Base-by-base conservation (phyloP, 2,113 vertebrate genomes). In the Plestiodon gilberti region DNA sequence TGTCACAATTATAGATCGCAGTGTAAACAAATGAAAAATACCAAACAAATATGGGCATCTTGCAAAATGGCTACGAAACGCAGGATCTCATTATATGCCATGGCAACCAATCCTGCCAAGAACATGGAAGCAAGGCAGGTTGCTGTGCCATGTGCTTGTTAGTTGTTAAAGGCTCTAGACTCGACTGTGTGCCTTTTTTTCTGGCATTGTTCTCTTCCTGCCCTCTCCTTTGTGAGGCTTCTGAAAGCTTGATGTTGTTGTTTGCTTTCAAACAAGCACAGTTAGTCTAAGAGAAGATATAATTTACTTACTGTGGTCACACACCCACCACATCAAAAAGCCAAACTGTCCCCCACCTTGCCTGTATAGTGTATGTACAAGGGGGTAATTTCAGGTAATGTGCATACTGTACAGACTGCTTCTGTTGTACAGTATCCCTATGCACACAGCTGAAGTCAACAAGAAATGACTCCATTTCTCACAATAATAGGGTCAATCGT, bases 1-100 rank as follows among this genome's bases (percentile, higher is more conserved):
- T 59, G 61, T 76, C 86, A 75, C 73, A 62, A n/a, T 35, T 62
- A 78, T 65, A 14, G 20, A 6, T 30, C 52, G 6, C 15, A 2
- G 23, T 52, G 84, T 14, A 87, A 87, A 88, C 78, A 80, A 80
- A 33, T 82, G 59, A 35, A 40, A 85, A 71, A 38, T 35, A 7
- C 33, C 17, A 17, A 74, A 62, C 76, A 61, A 90, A 81, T 0
- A 0, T 40, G 2, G 86, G 55, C 25, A 40, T 8, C 81, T 73
- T 57, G 57, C 0, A 0, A 35, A 0, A 0, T 2, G 52, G 35
- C 17, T 70, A 87, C 38, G 22, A 69, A 85, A 57, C 20, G 64
- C 64, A 67, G 30, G 22, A 38, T 48, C 0, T 0, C 0, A 5
- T 14, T 0, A 1, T 33, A 85, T 86, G 55, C 76, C 55, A 43